Evolutionary conservation across 2,888 invertebrate species (phyloP).

Genomic region (Drosophila macrospina): DNA sequence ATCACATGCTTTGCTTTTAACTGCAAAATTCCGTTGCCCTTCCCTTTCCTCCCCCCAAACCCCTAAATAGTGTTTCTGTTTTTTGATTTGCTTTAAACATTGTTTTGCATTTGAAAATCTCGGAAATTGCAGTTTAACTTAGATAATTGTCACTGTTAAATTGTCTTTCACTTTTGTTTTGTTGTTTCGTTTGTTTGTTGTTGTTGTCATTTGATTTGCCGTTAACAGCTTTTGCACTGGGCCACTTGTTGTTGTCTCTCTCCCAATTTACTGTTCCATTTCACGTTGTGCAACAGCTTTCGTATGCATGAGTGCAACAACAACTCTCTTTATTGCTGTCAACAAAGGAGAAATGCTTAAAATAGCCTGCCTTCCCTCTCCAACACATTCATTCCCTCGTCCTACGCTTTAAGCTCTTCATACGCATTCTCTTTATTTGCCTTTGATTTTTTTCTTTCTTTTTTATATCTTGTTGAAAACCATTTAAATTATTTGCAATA

Average conservation of each 20-base stretch:
- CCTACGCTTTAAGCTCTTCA: not conserved
- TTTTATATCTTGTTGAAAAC: not conserved
- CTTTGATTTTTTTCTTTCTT: not conserved
- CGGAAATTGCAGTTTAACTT: not conserved
- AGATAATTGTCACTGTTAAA: not conserved
- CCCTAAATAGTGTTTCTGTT: no score
- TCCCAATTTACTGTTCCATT: slow-evolving; percentile 4
- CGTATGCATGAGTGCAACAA: not conserved
- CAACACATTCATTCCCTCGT: no score
- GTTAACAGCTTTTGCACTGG: not conserved
- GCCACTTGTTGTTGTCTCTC: slow-evolving; percentile 23
- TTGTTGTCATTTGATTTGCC: slow-evolving; percentile 14
- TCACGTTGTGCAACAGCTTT: slow-evolving; percentile 16
- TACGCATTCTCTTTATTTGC: not conserved
- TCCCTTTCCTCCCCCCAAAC: not conserved
- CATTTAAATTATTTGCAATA: not conserved
- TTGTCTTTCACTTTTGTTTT: not conserved
- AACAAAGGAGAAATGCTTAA: slow-evolving; percentile 10
- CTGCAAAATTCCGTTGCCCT: slow-evolving; percentile 2
- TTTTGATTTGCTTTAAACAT: slow-evolving; percentile 1
- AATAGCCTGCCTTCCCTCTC: not conserved
- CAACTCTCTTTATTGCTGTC: slow-evolving; percentile 10
- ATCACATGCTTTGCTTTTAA: slow-evolving; percentile 12
- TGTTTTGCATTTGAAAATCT: not conserved
- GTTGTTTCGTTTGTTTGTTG: not conserved